phyloP scores from a whole-genome alignment of 2,113 vertebrate genomes.

The Siniperca chuatsi region DNA sequence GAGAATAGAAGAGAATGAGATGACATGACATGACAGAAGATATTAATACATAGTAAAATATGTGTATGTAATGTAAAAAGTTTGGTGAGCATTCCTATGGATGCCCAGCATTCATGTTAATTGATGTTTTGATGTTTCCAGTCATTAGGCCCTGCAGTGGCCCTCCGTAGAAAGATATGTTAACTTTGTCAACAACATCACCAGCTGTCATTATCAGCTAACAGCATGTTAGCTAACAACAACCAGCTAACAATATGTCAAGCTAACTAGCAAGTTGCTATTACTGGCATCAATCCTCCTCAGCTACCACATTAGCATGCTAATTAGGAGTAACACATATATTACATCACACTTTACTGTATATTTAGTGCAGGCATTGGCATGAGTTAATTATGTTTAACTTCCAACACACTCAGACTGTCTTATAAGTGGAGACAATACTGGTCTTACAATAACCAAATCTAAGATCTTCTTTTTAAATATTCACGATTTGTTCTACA shows the following conservation, averaged over 20 bases:
- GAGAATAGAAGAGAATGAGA: neutral
- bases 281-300: neutral
- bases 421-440: neutral
- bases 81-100: neutral
- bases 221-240: neutral
- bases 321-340: neutral
- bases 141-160: neutral
- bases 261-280: neutral
- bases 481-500: constrained; percentile 14
- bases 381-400: neutral
- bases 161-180: neutral
- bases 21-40: neutral
- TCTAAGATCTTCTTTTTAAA: constrained; percentile 8
- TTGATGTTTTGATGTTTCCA: neutral
- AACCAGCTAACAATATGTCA: neutral
- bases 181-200: neutral
- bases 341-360: neutral
- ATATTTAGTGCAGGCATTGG: neutral
- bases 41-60: neutral
- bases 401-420: neutral
- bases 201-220: neutral
- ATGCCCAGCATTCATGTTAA: neutral
- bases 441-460: neutral
- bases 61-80: too few species aligned
- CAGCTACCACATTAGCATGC: neutral